Conservation (phyloP, 2,888 invertebrate species). For the Pammene fasciana region DNA sequence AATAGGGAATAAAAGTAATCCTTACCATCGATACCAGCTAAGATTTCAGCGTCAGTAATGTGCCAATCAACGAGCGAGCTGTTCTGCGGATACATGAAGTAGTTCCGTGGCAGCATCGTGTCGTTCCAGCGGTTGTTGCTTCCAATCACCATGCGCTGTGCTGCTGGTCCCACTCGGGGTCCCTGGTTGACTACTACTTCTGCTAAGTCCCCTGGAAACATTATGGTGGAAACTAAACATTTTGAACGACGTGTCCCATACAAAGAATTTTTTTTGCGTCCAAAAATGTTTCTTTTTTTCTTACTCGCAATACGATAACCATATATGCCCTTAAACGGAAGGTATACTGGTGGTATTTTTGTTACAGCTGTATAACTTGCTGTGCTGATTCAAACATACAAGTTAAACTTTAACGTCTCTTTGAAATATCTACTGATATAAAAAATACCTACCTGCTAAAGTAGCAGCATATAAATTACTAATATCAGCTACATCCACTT, state of each 20-base stretch:
- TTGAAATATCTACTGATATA: too few species aligned
- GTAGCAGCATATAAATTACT: constrained; percentile 86
- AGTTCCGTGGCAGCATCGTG: constrained; percentile 81
- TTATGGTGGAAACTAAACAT: background rate
- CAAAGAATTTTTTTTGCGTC: too few species aligned
- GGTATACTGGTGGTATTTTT: too few species aligned
- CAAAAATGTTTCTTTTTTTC: too few species aligned
- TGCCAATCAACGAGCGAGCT: constrained; percentile 81
- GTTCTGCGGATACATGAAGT: constrained; percentile 79
- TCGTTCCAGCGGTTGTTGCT: constrained; percentile 86
- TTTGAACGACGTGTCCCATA: too few species aligned
- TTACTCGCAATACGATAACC: too few species aligned
- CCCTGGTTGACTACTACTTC: constrained; percentile 87
- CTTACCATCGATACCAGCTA: constrained; percentile 87
- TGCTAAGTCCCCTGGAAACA: constrained; percentile 84
- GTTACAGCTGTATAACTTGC: too few species aligned
- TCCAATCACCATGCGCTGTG: constrained; percentile 77
- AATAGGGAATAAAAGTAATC: background rate
- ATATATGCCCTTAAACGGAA: too few species aligned
- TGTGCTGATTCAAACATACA: too few species aligned
- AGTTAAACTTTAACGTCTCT: background rate
- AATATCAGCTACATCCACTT: constrained; percentile 62
- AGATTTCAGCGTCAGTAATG: constrained; percentile 86
- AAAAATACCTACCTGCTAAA: constrained; percentile 81
- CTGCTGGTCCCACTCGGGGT: constrained; percentile 70